Evolutionary conservation across 2,113 vertebrate species (phyloP).

Genomic region (Aptenodytes patagonicus): DNA sequence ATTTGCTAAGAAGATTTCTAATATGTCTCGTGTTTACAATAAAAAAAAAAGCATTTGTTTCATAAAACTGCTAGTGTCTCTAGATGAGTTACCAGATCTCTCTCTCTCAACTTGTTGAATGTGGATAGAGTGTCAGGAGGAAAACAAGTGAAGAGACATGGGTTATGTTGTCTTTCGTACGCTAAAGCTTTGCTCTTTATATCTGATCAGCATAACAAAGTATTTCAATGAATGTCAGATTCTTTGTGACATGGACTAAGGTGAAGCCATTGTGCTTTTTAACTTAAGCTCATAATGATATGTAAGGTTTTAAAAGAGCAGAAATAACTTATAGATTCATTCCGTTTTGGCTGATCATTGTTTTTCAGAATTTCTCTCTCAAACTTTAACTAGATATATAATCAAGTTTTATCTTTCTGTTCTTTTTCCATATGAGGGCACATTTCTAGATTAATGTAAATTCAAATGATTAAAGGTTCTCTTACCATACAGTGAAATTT

Average conservation of each 20-base stretch:
- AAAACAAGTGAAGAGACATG: not conserved
- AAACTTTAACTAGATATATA: not conserved
- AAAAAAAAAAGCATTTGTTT: not conserved
- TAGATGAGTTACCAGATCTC: not conserved
- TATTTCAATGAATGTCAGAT: not conserved
- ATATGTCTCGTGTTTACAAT: not conserved
- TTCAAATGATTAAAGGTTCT: not conserved
- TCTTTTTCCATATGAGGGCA: not conserved
- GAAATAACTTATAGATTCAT: not conserved
- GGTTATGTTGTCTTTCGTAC: not conserved
- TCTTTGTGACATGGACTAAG: not conserved
- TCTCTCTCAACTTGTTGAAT: not conserved
- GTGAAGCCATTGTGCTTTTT: not conserved
- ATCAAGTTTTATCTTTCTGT: not conserved
- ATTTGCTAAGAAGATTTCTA: not conserved
- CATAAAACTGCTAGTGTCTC: not conserved
- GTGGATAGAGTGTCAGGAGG: not conserved
- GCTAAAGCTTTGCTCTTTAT: not conserved
- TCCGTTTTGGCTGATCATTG: not conserved
- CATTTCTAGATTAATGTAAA: not conserved
- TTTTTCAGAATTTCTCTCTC: not conserved
- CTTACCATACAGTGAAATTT: not conserved
- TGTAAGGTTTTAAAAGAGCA: not conserved
- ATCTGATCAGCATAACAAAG: not conserved
- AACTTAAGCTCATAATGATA: not conserved